Conservation (phyloP, 2,888 invertebrate species). For the Amphipoea oculea region DNA sequence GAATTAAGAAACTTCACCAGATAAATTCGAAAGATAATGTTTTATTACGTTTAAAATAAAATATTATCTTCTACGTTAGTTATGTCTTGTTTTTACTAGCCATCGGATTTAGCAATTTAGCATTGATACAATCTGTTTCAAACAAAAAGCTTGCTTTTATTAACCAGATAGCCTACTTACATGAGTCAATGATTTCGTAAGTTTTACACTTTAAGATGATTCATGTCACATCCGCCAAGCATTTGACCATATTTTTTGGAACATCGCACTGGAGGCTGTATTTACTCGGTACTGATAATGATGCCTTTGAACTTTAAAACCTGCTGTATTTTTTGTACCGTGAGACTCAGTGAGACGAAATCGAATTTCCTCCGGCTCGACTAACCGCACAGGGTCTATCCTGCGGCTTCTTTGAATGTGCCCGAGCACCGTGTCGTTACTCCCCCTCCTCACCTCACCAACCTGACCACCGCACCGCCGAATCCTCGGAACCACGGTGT, state of each 20-base stretch:
- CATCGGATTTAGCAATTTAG: slow-evolving; percentile 43
- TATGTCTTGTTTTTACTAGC: slow-evolving; percentile 30
- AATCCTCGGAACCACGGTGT: slow-evolving; percentile 75
- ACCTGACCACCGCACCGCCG: slow-evolving; percentile 62
- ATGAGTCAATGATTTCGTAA: slow-evolving; percentile 42
- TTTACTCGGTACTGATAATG: slow-evolving; percentile 28
- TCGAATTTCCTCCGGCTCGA: slow-evolving; percentile 78
- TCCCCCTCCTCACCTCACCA: slow-evolving; percentile 40
- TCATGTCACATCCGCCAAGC: slow-evolving; percentile 41
- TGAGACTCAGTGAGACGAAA: slow-evolving; percentile 65
- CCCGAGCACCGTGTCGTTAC: slow-evolving; percentile 80
- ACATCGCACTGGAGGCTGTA: neutral
- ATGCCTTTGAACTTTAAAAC: slow-evolving; percentile 37
- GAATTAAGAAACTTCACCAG: slow-evolving; percentile 58
- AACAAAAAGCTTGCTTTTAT: slow-evolving; percentile 44
- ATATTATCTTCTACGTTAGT: slow-evolving; percentile 15
- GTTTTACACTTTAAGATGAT: slow-evolving; percentile 40
- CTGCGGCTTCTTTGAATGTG: slow-evolving; percentile 87
- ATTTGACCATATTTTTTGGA: slow-evolving; percentile 22
- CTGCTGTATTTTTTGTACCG: slow-evolving; percentile 49
- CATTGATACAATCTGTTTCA: slow-evolving; percentile 42
- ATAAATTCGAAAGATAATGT: slow-evolving; percentile 48
- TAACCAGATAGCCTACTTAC: slow-evolving; percentile 26
- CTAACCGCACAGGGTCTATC: slow-evolving; percentile 80
- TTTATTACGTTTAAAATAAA: slow-evolving; percentile 25